A percentile compares a stretch with the other conserved stretches of the same genome.
These are phyloP conservation scores for Peromyscus leucopus DNA, from an alignment of 2,113 vertebrate genomes.

Conservation along the genomic window DNA sequence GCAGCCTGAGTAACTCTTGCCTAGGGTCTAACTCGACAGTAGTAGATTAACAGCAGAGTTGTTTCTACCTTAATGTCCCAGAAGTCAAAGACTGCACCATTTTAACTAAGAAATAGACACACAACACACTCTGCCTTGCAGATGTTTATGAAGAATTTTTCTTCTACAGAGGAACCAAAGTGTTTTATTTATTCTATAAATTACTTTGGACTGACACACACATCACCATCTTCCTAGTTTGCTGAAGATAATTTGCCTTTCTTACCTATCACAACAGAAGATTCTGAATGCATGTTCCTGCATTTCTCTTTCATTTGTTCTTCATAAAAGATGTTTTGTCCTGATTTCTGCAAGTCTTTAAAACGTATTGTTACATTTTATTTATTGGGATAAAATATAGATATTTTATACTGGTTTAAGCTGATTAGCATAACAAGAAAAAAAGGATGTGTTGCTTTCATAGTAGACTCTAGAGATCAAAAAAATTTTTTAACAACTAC, in stretches of 20 bases:
- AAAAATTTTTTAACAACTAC: neutral
- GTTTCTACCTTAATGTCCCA: neutral
- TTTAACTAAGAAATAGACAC: neutral
- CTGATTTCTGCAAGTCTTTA: neutral
- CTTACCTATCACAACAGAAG: neutral
- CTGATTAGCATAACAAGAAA: neutral
- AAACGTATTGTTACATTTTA: neutral
- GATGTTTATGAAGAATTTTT: neutral
- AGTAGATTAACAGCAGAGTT: neutral
- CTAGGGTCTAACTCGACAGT: neutral
- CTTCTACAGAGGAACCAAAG: neutral
- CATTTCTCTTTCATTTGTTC: neutral
- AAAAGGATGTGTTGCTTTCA: neutral
- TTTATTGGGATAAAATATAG: neutral
- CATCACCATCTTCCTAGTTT: neutral
- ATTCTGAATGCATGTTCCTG: neutral
- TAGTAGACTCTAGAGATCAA: neutral
- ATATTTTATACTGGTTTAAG: neutral
- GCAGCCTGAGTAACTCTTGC: neutral
- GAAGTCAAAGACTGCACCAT: neutral
- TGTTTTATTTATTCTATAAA: constrained; percentile 16
- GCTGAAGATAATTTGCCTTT: neutral
- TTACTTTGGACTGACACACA: neutral
- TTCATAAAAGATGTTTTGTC: neutral
- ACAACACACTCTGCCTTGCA: neutral